A percentile compares a stretch with the other conserved stretches of the same genome.
phyloP scores from a whole-genome alignment of 1,140 invertebrate genomes.

The Drosophila malerkotliana region DNA sequence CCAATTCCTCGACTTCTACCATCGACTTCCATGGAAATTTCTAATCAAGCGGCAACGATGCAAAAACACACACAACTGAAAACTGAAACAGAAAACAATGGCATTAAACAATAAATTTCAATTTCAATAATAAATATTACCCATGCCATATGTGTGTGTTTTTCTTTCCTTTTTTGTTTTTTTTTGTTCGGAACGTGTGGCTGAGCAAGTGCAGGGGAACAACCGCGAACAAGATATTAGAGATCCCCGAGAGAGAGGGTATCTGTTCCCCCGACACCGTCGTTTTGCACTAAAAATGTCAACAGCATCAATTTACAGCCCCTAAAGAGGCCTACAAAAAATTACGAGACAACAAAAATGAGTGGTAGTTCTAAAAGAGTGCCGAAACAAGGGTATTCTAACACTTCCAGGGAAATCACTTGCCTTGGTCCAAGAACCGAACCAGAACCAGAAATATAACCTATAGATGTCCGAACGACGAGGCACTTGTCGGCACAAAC shows the following conservation, averaged over 20 bases:
- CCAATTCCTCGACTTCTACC: background rate
- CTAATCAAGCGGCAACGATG: slow-evolving; percentile 51
- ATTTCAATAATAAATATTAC: slow-evolving; percentile 50
- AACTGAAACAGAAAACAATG: slow-evolving; percentile 39
- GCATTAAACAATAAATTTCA: slow-evolving; percentile 46
- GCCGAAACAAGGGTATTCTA: slow-evolving; percentile 63
- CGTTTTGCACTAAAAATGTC: slow-evolving; percentile 73
- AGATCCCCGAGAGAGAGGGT: slow-evolving; percentile 23
- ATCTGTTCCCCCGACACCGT: slow-evolving; percentile 6
- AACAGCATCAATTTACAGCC: slow-evolving; percentile 68
- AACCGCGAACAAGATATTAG: slow-evolving; percentile 58
- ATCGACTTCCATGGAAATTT: slow-evolving; percentile 35
- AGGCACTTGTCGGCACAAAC: slow-evolving; percentile 44
- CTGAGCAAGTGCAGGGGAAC: slow-evolving; percentile 7
- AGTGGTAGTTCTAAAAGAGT: slow-evolving; percentile 17
- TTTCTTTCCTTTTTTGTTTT: background rate
- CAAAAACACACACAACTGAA: slow-evolving; percentile 12
- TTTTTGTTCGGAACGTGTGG: slow-evolving; percentile 21
- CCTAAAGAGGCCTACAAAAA: slow-evolving; percentile 25
- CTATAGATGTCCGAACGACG: slow-evolving; percentile 13
- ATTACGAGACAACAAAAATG: background rate
- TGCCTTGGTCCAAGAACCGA: slow-evolving; percentile 9
- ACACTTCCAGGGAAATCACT: slow-evolving; percentile 73
- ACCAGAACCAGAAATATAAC: slow-evolving; percentile 25
- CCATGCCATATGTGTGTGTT: slow-evolving; percentile 5